Conservation (phyloP, 2,888 invertebrate species). For the Cryptocephalus moraei region DNA sequence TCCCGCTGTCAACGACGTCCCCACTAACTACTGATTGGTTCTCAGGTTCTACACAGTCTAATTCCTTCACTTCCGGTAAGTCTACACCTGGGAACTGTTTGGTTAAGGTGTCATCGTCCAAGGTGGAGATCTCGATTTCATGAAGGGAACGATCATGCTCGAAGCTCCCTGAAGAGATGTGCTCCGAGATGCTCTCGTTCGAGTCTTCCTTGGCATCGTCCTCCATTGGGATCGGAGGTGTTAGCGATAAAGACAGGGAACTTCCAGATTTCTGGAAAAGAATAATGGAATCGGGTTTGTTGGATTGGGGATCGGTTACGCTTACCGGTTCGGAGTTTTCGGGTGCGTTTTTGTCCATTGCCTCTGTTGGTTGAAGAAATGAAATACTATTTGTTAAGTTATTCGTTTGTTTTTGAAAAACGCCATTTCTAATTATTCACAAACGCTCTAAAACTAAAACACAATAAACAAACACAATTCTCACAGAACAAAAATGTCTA, state of each 20-base stretch:
- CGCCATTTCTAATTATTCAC: too few relatives aligned
- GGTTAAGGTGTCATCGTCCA: constrained; percentile 17
- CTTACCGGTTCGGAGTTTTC: too few relatives aligned
- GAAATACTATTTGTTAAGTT: too few relatives aligned
- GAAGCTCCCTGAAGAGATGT: constrained; percentile 23
- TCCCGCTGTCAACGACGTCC: constrained; percentile 19
- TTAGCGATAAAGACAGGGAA: constrained; percentile 17
- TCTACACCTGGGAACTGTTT: constrained; percentile 22
- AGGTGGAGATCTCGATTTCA: constrained; percentile 32
- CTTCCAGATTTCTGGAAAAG: constrained; percentile 1
- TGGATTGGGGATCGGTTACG: too few relatives aligned
- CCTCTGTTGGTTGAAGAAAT: too few relatives aligned
- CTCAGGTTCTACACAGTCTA: constrained; percentile 18
- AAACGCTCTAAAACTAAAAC: too few relatives aligned
- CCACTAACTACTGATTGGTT: constrained; percentile 22
- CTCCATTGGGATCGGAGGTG: constrained; percentile 14
- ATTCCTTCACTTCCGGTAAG: constrained; percentile 6
- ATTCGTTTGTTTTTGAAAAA: too few relatives aligned
- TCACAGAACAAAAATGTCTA: too few relatives aligned
- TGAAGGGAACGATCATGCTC: constrained; percentile 37
- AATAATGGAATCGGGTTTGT: too few relatives aligned
- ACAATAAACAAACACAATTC: too few relatives aligned
- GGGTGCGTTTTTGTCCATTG: too few relatives aligned
- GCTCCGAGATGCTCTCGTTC: constrained; percentile 22
- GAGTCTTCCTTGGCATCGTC: constrained; percentile 6